Base-by-base conservation (phyloP, 2,113 vertebrate genomes). In the Campylomormyrus numenius region DNA sequence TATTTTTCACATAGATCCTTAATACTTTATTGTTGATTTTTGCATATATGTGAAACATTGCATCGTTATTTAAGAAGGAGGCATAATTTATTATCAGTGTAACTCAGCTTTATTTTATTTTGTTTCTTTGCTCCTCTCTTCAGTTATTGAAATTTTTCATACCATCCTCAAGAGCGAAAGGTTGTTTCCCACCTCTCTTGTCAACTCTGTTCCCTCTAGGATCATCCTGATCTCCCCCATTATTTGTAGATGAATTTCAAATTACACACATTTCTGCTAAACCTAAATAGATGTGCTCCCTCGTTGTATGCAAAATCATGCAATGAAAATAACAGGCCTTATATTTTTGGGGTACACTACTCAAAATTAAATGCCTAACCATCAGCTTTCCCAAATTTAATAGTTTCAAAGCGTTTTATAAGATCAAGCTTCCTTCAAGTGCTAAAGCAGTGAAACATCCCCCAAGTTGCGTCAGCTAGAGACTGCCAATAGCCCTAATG, bases 1-100 rank as follows among this genome's bases (percentile, higher is more conserved):
- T 9, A 89, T 46, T 58, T 53, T 84, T 50, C 46, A 53, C 31
- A 56, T 58, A 21, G 15, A 62, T 42, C 10, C 46, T 46, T n/a
- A 24, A n/a, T 89, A 83, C 50, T 89, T 89, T 50, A 45, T 39
- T 83, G 17, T 21, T 56, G 21, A 84, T 89, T 89, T 89, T 24
- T 42, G 19, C 35, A 70, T 49, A 88, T 88, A 74, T 31, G n/a
- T 62, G 45, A 88, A 58, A 45, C 87, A 62, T 66, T 3, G 9
- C 87, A 48, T 88, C 62, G 24, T 62, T 88, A 58, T 88, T 88
- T 88, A 31, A 56, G 6, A 52, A 56, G 52, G 86, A 88, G 58
- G 39, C 86, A 56, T 45, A 58, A 31, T 39, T 35, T 42, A 24
- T 31, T 24, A 58, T 31, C 85, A 5, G 24, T 87, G 52, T 50